Percentiles rank a stretch among this genome's conserved stretches.
These are phyloP conservation scores for Tupaia chinensis DNA, from an alignment of 2,113 vertebrate species.

Conservation along the genomic window DNA sequence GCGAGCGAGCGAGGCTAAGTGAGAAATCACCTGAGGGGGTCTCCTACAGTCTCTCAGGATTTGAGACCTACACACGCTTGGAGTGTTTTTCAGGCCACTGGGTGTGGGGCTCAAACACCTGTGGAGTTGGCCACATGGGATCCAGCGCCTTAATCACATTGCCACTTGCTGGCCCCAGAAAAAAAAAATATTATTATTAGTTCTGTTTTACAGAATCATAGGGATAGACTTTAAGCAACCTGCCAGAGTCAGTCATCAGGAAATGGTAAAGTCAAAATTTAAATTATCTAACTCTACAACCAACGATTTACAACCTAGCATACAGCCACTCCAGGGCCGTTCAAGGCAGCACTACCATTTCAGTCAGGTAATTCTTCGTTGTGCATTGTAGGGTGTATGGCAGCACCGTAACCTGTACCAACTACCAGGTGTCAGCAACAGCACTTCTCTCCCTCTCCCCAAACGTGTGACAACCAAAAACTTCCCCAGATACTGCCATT, in stretches of 20 bases:
- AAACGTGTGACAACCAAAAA: slow-evolving; percentile 30
- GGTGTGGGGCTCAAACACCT: no score
- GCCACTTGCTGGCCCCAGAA: no score
- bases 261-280: slow-evolving; percentile 47
- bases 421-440: neutral
- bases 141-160: no score
- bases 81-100: no score
- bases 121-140: no score
- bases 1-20: no score
- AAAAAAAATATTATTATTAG: neutral
- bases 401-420: neutral
- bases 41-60: no score
- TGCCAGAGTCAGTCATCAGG: neutral
- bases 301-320: neutral
- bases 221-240: neutral
- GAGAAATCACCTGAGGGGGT: no score
- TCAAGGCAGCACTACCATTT: slow-evolving; percentile 10
- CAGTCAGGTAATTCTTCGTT: neutral
- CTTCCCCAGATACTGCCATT: neutral
- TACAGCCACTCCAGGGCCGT: neutral
- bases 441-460: neutral
- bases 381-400: neutral
- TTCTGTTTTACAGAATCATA: slow-evolving; percentile 45
- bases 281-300: slow-evolving; percentile 18
- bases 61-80: no score